Evolutionary conservation across 2,113 vertebrate genomes (phyloP).

Genomic region (Cinclus cinclus): DNA sequence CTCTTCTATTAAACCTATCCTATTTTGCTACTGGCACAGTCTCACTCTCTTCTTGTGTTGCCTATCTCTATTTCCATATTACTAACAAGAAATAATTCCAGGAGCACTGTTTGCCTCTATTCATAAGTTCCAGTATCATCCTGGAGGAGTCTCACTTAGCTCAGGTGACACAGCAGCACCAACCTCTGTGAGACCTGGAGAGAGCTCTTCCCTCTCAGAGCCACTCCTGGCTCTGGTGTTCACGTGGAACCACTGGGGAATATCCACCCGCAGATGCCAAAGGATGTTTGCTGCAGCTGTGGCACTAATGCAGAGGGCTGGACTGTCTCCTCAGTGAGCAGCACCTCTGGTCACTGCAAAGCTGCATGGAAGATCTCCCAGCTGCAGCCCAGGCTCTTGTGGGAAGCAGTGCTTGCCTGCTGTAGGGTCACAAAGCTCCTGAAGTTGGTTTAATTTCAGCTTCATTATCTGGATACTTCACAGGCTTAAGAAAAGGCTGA

Average conservation of each 20-base stretch:
- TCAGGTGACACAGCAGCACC: neutral
- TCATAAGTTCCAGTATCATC: neutral
- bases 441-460: neutral
- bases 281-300: neutral
- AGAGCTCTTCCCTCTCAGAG: neutral
- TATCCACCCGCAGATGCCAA: neutral
- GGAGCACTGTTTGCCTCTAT: neutral
- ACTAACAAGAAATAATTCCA: neutral
- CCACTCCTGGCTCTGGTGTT: neutral
- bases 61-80: neutral
- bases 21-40: neutral
- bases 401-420: neutral
- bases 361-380: neutral
- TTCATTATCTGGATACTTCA: neutral
- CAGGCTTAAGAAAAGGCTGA: neutral
- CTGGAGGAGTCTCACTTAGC: neutral
- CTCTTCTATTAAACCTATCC: neutral
- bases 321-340: neutral
- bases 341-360: neutral
- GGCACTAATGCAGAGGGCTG: neutral
- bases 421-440: neutral
- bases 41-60: neutral
- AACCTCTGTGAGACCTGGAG: neutral
- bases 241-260: accelerated
- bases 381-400: neutral